phyloP scores from a whole-genome alignment of 1,140 invertebrate species.

The Anagrus nilaparvatae region DNA sequence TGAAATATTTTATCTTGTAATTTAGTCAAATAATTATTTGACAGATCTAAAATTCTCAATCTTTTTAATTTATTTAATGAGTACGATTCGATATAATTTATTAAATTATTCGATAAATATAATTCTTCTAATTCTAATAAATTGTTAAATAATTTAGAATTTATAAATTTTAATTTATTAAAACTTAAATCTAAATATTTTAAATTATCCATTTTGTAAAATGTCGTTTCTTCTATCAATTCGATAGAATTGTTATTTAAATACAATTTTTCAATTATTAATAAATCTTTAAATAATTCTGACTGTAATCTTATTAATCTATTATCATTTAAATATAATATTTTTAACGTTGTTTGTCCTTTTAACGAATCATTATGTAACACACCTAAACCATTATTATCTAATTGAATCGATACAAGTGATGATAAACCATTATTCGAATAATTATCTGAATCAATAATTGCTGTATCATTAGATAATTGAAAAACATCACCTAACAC shows the following conservation, averaged over 20 bases:
- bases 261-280: slow-evolving; percentile 65
- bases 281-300: slow-evolving; percentile 63
- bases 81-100: slow-evolving; percentile 46
- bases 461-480: slow-evolving; percentile 28
- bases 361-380: slow-evolving; percentile 69
- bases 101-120: slow-evolving; percentile 49
- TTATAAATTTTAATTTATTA: slow-evolving; percentile 57
- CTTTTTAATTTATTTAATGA: slow-evolving; percentile 50
- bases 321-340: slow-evolving; percentile 83
- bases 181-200: slow-evolving; percentile 69
- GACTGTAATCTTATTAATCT: slow-evolving; percentile 59
- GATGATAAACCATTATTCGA: slow-evolving; percentile 41
- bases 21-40: slow-evolving; percentile 47
- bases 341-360: slow-evolving; percentile 69
- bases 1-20: slow-evolving; percentile 53
- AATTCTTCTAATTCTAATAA: slow-evolving; percentile 58
- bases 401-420: slow-evolving; percentile 75
- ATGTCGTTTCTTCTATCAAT: slow-evolving; percentile 68
- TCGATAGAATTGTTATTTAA: slow-evolving; percentile 74
- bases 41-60: slow-evolving; percentile 51
- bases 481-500: slow-evolving; percentile 72
- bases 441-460: too few relatives aligned
- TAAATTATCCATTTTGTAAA: slow-evolving; percentile 61
- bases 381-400: slow-evolving; percentile 66
- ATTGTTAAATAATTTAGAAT: slow-evolving; percentile 56